These are phyloP conservation scores for Numida meleagris DNA, from an alignment of 2,113 vertebrate species.

Conservation along the genomic window DNA sequence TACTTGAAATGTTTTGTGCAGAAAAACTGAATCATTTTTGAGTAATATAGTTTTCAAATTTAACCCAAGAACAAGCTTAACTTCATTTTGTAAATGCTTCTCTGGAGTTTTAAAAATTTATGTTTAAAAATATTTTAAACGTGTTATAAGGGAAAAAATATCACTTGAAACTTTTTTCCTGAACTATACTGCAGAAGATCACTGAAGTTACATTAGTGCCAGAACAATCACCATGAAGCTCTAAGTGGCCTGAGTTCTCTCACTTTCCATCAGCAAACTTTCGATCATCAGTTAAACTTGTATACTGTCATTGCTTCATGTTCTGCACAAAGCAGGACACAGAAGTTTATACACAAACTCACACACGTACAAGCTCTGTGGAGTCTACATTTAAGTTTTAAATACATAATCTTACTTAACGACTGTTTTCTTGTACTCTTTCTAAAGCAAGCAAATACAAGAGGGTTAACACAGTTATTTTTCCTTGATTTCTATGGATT, in stretches of 20 bases:
- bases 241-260: not conserved
- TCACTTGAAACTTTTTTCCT: not conserved
- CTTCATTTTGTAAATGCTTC: not conserved
- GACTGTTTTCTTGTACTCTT: not conserved
- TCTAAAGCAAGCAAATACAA: not conserved
- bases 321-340: not conserved
- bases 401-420: not conserved
- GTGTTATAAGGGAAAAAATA: not conserved
- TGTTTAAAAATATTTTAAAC: not conserved
- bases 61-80: not conserved
- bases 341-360: not conserved
- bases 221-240: not conserved
- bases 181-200: conserved; percentile 13
- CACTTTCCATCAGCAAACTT: not conserved
- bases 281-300: not conserved
- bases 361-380: not conserved
- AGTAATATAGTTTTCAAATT: not conserved
- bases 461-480: not conserved
- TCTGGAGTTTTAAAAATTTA: not conserved
- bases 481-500: not conserved
- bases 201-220: not conserved
- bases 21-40: not conserved
- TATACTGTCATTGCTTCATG: not conserved
- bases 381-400: not conserved
- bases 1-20: not conserved